Evolutionary conservation across 2,888 invertebrate species (phyloP).

Genomic region (Nezara viridula): DNA sequence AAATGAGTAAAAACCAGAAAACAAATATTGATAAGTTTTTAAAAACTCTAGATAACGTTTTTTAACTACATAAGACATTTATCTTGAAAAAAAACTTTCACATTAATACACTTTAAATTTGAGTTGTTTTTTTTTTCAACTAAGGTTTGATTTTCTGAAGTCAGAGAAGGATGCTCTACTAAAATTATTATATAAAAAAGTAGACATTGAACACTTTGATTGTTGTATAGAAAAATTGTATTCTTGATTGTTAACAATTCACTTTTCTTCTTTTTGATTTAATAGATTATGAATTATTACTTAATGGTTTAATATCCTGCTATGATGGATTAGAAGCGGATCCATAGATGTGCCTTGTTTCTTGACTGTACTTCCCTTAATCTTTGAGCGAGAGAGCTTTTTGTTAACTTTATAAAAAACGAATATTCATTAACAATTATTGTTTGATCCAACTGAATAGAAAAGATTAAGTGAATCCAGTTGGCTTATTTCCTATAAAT

Average conservation of each 20-base stretch:
- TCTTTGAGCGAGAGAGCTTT: slow-evolving; percentile 49
- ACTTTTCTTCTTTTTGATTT: background rate
- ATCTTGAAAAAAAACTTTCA: background rate
- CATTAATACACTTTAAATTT: background rate
- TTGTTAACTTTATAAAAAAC: background rate
- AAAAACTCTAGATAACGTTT: too few relatives aligned
- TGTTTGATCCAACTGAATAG: slow-evolving; percentile 1
- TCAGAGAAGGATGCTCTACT: background rate
- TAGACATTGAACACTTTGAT: background rate
- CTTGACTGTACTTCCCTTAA: slow-evolving; percentile 33
- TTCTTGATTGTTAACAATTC: background rate
- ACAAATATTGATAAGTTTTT: too few relatives aligned
- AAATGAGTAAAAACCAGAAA: too few relatives aligned
- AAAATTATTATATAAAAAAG: background rate
- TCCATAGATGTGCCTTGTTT: slow-evolving; percentile 27
- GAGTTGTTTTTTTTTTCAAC: background rate
- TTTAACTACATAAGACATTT: too few relatives aligned
- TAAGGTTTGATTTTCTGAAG: background rate
- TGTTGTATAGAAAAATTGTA: background rate
- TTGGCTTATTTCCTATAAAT: slow-evolving; percentile 13
- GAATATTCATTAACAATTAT: background rate
- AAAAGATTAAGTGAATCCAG: slow-evolving; percentile 33
- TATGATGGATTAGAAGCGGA: slow-evolving; percentile 37
- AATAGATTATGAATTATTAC: background rate
- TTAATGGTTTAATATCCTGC: background rate